A percentile compares a stretch with the other conserved stretches of the same genome.
phyloP scores from a whole-genome alignment of 2,797 vertebrate genomes.

The Pseudocheirus occidentalis region DNA sequence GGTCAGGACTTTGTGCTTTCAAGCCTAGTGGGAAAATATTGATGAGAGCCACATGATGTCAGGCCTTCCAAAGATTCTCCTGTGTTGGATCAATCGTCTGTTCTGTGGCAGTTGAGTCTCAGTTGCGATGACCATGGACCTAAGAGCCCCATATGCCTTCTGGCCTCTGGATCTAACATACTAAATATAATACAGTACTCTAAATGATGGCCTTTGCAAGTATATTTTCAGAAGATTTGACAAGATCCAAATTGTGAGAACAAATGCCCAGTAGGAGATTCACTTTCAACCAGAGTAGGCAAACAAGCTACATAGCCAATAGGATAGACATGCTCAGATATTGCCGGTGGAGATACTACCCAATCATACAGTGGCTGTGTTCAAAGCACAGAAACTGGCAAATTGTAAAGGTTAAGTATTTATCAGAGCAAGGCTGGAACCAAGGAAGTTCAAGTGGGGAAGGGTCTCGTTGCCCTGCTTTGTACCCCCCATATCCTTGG shows the following conservation, averaged over 20 bases:
- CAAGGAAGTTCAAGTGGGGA: background rate
- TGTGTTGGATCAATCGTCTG: background rate
- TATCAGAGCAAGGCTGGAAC: background rate
- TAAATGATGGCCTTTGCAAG: background rate
- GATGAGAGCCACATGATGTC: background rate
- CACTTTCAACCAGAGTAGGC: background rate
- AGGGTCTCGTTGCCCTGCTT: background rate
- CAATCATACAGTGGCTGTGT: background rate
- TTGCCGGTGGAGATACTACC: no score
- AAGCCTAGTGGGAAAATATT: background rate
- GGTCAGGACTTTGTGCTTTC: background rate
- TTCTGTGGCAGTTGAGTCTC: background rate
- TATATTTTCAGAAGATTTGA: background rate
- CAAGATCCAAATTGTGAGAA: background rate
- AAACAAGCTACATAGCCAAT: background rate
- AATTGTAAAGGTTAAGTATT: background rate
- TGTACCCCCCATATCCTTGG: background rate
- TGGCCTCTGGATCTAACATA: background rate
- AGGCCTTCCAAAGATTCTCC: background rate
- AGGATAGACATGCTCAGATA: background rate
- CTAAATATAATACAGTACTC: background rate
- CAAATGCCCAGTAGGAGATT: background rate
- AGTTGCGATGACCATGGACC: background rate
- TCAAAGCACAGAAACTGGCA: background rate
- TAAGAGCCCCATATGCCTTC: background rate